These are phyloP conservation scores for Lamprologus speciosus DNA, from an alignment of 2,113 vertebrate genomes.

Conservation along the genomic window DNA sequence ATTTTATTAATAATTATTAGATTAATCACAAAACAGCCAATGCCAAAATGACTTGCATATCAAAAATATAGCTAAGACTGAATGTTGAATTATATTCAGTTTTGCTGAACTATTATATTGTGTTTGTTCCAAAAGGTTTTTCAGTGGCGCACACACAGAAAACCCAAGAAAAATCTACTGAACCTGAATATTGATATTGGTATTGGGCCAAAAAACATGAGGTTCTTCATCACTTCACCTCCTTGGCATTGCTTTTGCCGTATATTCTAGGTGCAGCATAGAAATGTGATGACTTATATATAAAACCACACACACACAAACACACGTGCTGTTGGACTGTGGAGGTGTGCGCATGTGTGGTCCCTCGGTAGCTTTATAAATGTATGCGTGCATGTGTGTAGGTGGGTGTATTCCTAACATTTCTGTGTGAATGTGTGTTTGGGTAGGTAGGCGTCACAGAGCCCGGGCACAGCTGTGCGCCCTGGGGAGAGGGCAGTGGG, in stretches of 20 bases:
- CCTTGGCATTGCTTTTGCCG: neutral
- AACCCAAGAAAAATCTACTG: neutral
- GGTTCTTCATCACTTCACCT: neutral
- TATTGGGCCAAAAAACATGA: neutral
- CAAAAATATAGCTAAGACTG: neutral
- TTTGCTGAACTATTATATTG: neutral
- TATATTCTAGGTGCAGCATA: neutral
- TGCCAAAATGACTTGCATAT: neutral
- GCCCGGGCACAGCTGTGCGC: conserved; percentile 53
- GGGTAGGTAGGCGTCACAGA: conserved; percentile 31
- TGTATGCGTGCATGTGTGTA: conserved; percentile 34
- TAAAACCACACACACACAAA: conserved; percentile 23
- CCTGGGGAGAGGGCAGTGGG: conserved; percentile 51
- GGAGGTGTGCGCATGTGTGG: conserved; percentile 44
- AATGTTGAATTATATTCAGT: neutral
- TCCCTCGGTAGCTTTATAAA: conserved; percentile 22
- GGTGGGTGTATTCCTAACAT: conserved; percentile 36
- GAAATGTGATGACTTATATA: conserved; percentile 17
- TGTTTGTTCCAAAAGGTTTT: neutral
- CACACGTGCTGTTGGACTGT: neutral
- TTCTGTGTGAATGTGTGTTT: conserved; percentile 30
- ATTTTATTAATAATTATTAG: neutral
- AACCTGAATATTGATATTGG: neutral
- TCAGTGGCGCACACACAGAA: neutral
- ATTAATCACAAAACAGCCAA: neutral